Base-by-base conservation (phyloP, 2,888 invertebrate genomes). In the Sthenelais limicola region DNA sequence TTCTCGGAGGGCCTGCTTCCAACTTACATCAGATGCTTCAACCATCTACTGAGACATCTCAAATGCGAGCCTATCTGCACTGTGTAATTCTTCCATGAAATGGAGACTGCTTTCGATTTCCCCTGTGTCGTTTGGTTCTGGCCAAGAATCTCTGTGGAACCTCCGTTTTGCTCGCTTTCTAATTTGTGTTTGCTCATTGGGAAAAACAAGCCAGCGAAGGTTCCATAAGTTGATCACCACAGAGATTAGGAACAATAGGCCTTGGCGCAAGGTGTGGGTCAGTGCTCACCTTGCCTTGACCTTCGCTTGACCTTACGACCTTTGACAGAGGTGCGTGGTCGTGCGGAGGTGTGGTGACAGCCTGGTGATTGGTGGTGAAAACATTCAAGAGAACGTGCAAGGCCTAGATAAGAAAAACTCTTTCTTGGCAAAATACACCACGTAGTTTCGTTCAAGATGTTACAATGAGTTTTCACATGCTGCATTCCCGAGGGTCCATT, bases 51-150 rank as follows among this genome's bases (percentile, higher is more conserved):
- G 56, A 12, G 56, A 24, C 56, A 35, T 32, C 33, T 32, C 30
- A 32, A 21, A 56, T 15, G 26, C 7, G 35, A 9, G 15, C 26
- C 62, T 62, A 62, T 62, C 62, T 62, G 35, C 43, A 28, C 38
- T 62, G 62, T 7, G 62, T 38, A 62, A 62, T 38, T 38, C 62
- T 38, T 62, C 62, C 62, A 38, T 62, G 62, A 62, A 35, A 62
- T 62, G 62, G 62, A 38, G 62, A 35, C 62, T 62, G 62, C 43
- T 62, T 62, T 62, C 62, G 62, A 62, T 62, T 62, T 62, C 62
- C 35, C 56, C 62, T 5, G 12, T 51, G 9, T 24, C 51, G 7
- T n/a, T 5, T 24, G 51, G 7, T 24, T 5, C 51, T 51, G 5
- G 51, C 21, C 51, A n/a, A 24, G 28, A 21, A 35, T 24, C 30